These are phyloP conservation scores for Paragorgia papillata DNA, from an alignment of 92 coral and sea anemone genomes.

Conservation along the genomic window DNA sequence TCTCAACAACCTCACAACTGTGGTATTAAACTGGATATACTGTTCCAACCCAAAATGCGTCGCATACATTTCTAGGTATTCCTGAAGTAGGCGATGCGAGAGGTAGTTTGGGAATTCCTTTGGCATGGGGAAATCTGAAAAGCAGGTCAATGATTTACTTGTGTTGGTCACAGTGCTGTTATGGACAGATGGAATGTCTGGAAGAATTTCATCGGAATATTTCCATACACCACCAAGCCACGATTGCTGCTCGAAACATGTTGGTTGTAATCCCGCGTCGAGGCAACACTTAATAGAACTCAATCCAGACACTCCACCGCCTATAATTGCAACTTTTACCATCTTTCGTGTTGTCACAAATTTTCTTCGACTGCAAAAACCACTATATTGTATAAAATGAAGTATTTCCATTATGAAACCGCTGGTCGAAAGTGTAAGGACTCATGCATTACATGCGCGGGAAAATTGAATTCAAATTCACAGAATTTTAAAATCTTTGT, in stretches of 20 bases:
- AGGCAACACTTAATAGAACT: conserved; percentile 75
- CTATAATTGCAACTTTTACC: conserved; percentile 80
- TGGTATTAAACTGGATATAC: conserved; percentile 66
- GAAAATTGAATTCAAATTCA: no score
- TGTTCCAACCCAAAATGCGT: conserved; percentile 63
- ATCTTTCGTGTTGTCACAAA: no score
- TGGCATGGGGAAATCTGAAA: conserved; percentile 86
- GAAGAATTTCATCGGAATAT: conserved; percentile 24
- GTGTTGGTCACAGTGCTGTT: conserved; percentile 76
- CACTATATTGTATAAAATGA: no score
- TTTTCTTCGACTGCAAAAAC: no score
- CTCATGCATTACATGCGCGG: no score
- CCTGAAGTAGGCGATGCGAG: conserved; percentile 43
- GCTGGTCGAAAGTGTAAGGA: no score
- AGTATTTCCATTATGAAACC: no score
- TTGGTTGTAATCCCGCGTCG: conserved; percentile 86
- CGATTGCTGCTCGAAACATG: conserved; percentile 75
- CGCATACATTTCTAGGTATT: conserved; percentile 79
- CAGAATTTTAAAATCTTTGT: no score
- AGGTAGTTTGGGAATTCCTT: conserved; percentile 85
- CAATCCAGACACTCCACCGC: conserved; percentile 80
- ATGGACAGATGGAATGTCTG: conserved; percentile 53
- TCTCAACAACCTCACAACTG: conserved; percentile 59
- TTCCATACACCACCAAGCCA: conserved; percentile 91
- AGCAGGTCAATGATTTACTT: conserved; percentile 73